Conservation (phyloP, 2,797 vertebrate genomes). For the Gambusia yucatana region DNA sequence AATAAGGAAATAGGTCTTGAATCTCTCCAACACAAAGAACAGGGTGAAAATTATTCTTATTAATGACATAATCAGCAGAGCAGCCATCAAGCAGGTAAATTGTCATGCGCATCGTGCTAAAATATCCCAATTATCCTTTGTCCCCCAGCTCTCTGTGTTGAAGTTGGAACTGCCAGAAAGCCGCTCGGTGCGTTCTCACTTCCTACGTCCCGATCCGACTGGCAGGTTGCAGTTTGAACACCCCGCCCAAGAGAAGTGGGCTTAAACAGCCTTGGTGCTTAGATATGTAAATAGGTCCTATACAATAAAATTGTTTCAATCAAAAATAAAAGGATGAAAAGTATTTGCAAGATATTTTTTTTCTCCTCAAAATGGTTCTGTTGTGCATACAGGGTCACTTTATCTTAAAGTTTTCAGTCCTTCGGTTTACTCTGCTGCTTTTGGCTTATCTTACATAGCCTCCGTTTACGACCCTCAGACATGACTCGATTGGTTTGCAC, state of each 20-base stretch:
- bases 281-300: conserved; percentile 98
- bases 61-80: conserved; percentile 99
- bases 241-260: conserved; percentile 79
- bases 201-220: conserved; percentile 58
- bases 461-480: conserved; percentile 85
- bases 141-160: conserved; percentile 90
- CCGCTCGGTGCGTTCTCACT: conserved; percentile 71
- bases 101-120: conserved; percentile 99
- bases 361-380: conserved; percentile 85
- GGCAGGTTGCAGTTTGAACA: conserved; percentile 84
- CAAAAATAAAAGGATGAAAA: conserved; percentile 92
- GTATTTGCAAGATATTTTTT: conserved; percentile 87
- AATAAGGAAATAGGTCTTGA: conserved; percentile 87
- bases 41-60: conserved; percentile 93
- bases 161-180: conserved; percentile 92
- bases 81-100: conserved; percentile 99
- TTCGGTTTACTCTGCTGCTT: conserved; percentile 52
- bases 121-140: conserved; percentile 94
- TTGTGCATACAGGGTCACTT: conserved; percentile 92
- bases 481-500: conserved; percentile 87
- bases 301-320: conserved; percentile 93
- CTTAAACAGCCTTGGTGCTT: conserved; percentile 96
- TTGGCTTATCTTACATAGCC: conserved; percentile 78
- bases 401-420: conserved; percentile 48
- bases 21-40: conserved; percentile 85